Percentiles rank a stretch among this genome's conserved stretches.
phyloP scores from a whole-genome alignment of 2,113 vertebrate species.

The human region DNA sequence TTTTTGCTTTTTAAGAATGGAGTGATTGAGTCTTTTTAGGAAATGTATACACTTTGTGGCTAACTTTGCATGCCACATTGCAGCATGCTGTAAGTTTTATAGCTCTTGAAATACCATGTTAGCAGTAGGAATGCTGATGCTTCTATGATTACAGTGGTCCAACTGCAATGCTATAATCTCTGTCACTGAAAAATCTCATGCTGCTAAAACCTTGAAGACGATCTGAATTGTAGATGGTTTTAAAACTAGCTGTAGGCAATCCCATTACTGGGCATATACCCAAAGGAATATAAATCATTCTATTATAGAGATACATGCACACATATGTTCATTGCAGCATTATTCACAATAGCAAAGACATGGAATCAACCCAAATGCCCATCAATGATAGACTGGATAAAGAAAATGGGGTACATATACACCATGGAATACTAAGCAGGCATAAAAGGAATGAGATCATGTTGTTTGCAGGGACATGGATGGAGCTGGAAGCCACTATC shows the following conservation, averaged over 20 bases:
- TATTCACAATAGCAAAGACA: too few species aligned
- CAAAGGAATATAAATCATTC: too few species aligned
- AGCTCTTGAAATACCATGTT: conserved; percentile 2
- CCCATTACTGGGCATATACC: too few species aligned
- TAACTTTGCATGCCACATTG: conserved; percentile 35
- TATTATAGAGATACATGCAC: too few species aligned
- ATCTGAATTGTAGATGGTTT: conserved; percentile 22
- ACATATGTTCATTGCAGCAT: too few species aligned
- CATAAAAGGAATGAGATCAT: too few species aligned
- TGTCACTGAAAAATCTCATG: conserved; percentile 41
- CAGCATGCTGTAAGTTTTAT: conserved; percentile 59
- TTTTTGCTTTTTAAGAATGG: conserved; percentile 42
- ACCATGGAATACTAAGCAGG: too few species aligned
- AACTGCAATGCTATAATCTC: conserved; percentile 26
- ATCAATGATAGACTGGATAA: too few species aligned
- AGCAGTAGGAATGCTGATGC: background rate
- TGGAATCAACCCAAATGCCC: too few species aligned
- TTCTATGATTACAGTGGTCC: conserved; percentile 25
- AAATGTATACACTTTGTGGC: conserved; percentile 40
- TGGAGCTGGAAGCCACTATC: too few species aligned
- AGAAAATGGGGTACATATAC: too few species aligned
- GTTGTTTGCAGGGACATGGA: too few species aligned
- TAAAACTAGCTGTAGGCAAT: background rate
- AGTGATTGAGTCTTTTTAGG: background rate
- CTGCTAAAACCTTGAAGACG: background rate